phyloP scores from a whole-genome alignment of 1,140 invertebrate species.

The Vanessa atalanta region DNA sequence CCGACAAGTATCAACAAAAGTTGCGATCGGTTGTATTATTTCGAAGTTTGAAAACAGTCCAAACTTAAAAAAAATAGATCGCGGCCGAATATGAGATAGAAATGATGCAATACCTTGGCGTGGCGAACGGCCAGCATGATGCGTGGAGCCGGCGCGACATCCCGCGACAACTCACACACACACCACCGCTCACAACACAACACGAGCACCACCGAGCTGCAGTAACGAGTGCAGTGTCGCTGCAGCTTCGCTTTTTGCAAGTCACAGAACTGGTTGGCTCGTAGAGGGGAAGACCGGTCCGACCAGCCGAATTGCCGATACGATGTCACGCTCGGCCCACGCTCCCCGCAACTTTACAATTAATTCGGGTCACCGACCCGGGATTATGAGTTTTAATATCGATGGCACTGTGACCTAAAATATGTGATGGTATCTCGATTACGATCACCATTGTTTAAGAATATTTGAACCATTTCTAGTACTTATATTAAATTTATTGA shows the following conservation, averaged over 20 bases:
- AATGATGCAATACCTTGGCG: slow-evolving; percentile 53
- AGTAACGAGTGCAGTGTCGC: neutral
- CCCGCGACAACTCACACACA: slow-evolving; percentile 43
- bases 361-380: slow-evolving; percentile 39
- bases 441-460: neutral
- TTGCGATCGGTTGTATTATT: too few relatives aligned
- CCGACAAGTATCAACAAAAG: too few relatives aligned
- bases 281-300: slow-evolving; percentile 34
- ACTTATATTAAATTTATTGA: neutral
- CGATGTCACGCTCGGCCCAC: slow-evolving; percentile 24
- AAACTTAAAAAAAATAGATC: neutral
- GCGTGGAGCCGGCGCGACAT: slow-evolving; percentile 49
- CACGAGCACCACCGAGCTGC: slow-evolving; percentile 16
- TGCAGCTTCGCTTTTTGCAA: slow-evolving; percentile 20
- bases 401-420: slow-evolving; percentile 15
- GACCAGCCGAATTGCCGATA: slow-evolving; percentile 28
- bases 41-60: too few relatives aligned
- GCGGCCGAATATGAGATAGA: neutral
- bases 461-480: neutral
- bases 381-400: slow-evolving; percentile 18
- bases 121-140: slow-evolving; percentile 62
- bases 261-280: slow-evolving; percentile 33
- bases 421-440: slow-evolving; percentile 1
- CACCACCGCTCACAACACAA: slow-evolving; percentile 25
- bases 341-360: slow-evolving; percentile 35